phyloP scores from a whole-genome alignment of 2,797 vertebrate species.

The Peromyscus nudipes region DNA sequence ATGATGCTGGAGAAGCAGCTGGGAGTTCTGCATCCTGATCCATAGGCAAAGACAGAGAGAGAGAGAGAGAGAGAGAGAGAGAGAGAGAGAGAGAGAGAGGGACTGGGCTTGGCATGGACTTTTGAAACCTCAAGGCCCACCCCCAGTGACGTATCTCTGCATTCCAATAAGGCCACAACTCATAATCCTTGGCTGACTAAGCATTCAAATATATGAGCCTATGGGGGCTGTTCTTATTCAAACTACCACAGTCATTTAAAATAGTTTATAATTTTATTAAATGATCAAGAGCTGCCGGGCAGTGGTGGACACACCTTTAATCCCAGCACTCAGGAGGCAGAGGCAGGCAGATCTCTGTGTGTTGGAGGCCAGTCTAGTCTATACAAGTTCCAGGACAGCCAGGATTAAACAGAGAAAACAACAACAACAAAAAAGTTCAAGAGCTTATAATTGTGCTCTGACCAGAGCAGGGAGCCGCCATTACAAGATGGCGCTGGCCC shows the following conservation, averaged over 20 bases:
- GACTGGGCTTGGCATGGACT: background rate
- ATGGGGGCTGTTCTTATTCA: background rate
- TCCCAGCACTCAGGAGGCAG: background rate
- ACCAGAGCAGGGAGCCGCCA: no score
- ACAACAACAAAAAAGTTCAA: background rate
- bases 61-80: background rate
- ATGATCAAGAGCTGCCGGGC: background rate
- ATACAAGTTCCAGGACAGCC: no score
- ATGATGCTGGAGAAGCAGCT: background rate
- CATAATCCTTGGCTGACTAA: background rate
- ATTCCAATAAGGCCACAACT: background rate
- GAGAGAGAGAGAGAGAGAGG: background rate
- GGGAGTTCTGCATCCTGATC: background rate
- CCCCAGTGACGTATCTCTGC: background rate
- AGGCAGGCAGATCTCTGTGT: background rate
- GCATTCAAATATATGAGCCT: background rate
- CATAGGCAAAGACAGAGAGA: background rate
- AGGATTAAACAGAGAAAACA: no score
- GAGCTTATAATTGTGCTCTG: background rate
- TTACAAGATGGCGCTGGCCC: no score
- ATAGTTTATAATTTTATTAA: background rate
- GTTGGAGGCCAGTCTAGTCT: no score
- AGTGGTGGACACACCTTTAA: background rate
- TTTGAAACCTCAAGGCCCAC: background rate
- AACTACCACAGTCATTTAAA: background rate